These are phyloP conservation scores for Cavia aperea DNA, from an alignment of 2,113 vertebrate genomes.

Conservation along the genomic window DNA sequence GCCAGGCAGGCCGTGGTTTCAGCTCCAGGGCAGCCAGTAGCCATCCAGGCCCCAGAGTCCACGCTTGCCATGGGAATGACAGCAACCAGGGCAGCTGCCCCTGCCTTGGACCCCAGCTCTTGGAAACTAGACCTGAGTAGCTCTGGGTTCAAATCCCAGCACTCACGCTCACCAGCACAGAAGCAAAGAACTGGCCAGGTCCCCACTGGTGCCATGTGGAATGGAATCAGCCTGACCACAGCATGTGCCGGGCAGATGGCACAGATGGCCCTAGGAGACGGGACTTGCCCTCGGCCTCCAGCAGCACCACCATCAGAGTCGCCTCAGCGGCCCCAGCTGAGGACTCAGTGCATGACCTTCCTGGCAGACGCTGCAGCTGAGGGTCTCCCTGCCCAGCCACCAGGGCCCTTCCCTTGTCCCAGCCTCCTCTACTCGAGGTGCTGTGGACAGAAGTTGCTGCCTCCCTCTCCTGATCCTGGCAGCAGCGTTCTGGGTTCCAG, in stretches of 20 bases:
- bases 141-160: not conserved
- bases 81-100: not conserved
- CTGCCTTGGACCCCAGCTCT: not conserved
- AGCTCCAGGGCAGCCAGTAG: not conserved
- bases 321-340: not conserved
- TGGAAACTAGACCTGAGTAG: not conserved
- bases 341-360: not conserved
- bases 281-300: not conserved
- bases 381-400: not conserved
- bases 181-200: not conserved
- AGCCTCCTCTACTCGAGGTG: not conserved
- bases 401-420: not conserved
- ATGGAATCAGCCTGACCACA: not conserved
- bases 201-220: not conserved
- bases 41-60: not conserved
- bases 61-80: no score
- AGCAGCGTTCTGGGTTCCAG: not conserved
- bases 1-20: not conserved
- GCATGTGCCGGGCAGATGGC: not conserved
- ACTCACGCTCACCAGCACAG: not conserved
- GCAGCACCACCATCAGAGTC: not conserved
- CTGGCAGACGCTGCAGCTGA: accelerated
- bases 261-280: not conserved
- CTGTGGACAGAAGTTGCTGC: not conserved
- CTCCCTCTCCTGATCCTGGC: not conserved